A percentile compares a stretch with the other conserved stretches of the same genome.
Conservation (phyloP, 2,797 vertebrate genomes). For the Rhinoraja longicauda region DNA sequence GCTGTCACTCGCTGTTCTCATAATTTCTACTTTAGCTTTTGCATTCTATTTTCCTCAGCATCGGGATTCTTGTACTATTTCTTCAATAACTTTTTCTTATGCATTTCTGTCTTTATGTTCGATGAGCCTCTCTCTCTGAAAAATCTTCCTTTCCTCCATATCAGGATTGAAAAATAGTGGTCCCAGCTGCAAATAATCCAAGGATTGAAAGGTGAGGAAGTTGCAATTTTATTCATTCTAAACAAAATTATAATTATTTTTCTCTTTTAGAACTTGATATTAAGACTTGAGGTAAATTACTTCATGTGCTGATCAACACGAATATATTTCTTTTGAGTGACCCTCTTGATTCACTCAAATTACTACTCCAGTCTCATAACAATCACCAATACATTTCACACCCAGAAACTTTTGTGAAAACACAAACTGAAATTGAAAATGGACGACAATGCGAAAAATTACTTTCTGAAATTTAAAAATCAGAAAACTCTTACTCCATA, state of each 20-base stretch:
- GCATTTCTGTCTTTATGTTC: conserved; percentile 7
- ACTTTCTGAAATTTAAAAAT: conserved; percentile 37
- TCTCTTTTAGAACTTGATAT: not conserved
- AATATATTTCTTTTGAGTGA: not conserved
- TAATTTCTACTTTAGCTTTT: conserved; percentile 1
- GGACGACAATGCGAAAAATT: not conserved
- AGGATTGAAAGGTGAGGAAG: not conserved
- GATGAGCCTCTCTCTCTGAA: not conserved
- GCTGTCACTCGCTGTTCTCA: not conserved
- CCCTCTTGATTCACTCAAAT: not conserved
- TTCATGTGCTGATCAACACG: not conserved
- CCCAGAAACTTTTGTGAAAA: not conserved
- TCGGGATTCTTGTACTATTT: conserved; percentile 21
- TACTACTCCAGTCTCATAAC: not conserved
- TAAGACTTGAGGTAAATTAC: not conserved
- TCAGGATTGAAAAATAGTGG: not conserved
- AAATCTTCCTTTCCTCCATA: not conserved
- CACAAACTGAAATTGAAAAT: not conserved
- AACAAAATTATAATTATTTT: not conserved
- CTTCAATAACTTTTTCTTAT: not conserved
- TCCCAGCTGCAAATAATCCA: conserved; percentile 2
- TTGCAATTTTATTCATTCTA: not conserved
- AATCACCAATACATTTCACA: conserved; percentile 19
- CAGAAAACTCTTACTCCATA: conserved; percentile 83
- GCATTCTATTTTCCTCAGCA: not conserved